These are phyloP conservation scores for Hemicentrotus pulcherrimus DNA, from an alignment of 35 echinoderm and acorn worm species.

Conservation along the genomic window DNA sequence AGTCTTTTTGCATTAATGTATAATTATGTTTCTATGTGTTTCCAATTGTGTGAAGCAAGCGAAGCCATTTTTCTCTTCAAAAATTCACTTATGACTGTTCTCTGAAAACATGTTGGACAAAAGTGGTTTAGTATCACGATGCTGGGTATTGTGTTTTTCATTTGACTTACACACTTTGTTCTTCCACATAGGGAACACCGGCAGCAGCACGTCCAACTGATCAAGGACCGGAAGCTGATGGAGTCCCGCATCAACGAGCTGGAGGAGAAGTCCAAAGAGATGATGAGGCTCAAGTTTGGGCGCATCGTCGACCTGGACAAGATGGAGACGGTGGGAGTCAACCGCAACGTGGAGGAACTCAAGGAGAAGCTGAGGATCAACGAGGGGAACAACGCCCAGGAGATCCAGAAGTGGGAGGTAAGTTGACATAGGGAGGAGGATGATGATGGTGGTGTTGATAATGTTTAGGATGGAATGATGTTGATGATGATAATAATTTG, in stretches of 20 bases:
- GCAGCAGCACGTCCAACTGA: slow-evolving; percentile 91
- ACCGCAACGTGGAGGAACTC: slow-evolving; percentile 93
- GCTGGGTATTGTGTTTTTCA: too few relatives aligned
- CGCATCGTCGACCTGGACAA: slow-evolving; percentile 96
- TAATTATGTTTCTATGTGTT: too few relatives aligned
- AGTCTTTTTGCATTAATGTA: too few relatives aligned
- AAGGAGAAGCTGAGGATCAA: slow-evolving; percentile 92
- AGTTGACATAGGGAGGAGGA: slow-evolving; percentile 21
- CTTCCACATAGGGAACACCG: slow-evolving; percentile 72
- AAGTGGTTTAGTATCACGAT: too few relatives aligned
- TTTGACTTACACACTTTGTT: too few relatives aligned
- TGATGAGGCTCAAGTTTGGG: slow-evolving; percentile 97
- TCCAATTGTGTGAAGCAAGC: too few relatives aligned
- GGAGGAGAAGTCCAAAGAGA: slow-evolving; percentile 85
- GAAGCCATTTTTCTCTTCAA: too few relatives aligned
- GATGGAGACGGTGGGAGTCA: slow-evolving; percentile 90
- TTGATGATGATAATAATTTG: not conserved
- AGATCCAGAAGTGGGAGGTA: slow-evolving; percentile 86
- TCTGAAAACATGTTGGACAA: too few relatives aligned
- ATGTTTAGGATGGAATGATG: not conserved
- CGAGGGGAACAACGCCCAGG: slow-evolving; percentile 75
- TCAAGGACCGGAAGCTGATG: slow-evolving; percentile 96
- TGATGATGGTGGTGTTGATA: not conserved
- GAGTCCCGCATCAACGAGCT: slow-evolving; percentile 84
- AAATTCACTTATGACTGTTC: too few relatives aligned